phyloP scores from a whole-genome alignment of 1,140 invertebrate species.

The Polyergus mexicanus region DNA sequence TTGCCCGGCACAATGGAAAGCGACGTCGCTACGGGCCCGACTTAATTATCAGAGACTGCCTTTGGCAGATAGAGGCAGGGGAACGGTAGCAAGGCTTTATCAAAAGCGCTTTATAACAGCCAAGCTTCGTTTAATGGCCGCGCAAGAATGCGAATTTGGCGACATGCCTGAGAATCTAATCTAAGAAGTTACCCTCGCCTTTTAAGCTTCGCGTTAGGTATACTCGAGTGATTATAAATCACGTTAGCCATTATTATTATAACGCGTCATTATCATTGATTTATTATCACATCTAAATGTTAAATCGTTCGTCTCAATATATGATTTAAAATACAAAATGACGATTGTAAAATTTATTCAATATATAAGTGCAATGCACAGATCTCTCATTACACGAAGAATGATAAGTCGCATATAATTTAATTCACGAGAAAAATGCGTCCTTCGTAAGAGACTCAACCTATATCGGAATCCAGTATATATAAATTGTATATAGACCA shows the following conservation, averaged over 20 bases:
- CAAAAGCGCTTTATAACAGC: slow-evolving; percentile 48
- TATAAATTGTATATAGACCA: slow-evolving; percentile 24
- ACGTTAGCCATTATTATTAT: slow-evolving; percentile 38
- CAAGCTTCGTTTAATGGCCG: slow-evolving; percentile 64
- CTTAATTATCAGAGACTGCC: slow-evolving; percentile 79
- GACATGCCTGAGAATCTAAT: slow-evolving; percentile 62
- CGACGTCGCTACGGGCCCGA: slow-evolving; percentile 72
- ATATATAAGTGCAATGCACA: background rate
- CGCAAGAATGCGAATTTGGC: slow-evolving; percentile 68
- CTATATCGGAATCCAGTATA: background rate
- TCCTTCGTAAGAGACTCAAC: background rate
- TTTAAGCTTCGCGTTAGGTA: slow-evolving; percentile 36
- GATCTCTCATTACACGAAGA: background rate
- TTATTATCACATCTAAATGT: slow-evolving; percentile 6
- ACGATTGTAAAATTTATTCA: slow-evolving; percentile 2
- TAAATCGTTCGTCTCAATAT: slow-evolving; percentile 1
- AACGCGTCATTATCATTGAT: slow-evolving; percentile 12
- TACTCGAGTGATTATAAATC: slow-evolving; percentile 55
- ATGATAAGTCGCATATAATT: background rate
- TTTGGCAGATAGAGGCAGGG: slow-evolving; percentile 59
- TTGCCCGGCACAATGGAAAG: slow-evolving; percentile 78
- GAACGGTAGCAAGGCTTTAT: slow-evolving; percentile 47
- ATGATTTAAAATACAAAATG: background rate
- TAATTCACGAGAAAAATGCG: background rate
- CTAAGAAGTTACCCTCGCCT: slow-evolving; percentile 38